Evolutionary conservation across 1,140 invertebrate genomes (phyloP), one percentile per base, ranked within the genome.

Genomic region (Subanguina moxae): DNA sequence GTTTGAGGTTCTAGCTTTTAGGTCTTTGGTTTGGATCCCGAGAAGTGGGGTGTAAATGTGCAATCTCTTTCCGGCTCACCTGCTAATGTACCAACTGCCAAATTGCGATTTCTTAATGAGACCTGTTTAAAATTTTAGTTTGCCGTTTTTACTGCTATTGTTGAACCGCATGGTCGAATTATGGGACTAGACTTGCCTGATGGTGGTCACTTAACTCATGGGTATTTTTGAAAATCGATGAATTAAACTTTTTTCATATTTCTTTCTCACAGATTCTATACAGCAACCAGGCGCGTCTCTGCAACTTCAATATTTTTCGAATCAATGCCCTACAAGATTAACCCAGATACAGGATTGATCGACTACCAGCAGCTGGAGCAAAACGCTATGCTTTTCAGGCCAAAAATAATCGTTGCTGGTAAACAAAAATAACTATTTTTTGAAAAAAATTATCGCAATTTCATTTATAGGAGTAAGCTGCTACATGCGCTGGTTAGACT

Each of bases 251-350:
- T 1, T 19, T 21, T 25, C 9, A 84, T 83, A 85, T 86, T 93
- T 45, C 94, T 92, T 94, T 96, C n/a, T n/a, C n/a, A n/a, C 83
- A 94, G 90, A 71, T 97, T 94, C 83, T 91, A 91, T 80, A 95
- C 93, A 1, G 84, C 88, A 1, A 89, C 85, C 1, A 95, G 94
- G 82, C 94, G 92, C 84, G 92, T 98, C 28, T 97, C 94, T 0
- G 94, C 93, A 1, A 95, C 94, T 0, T 96, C 94, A 0, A 90
- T 97, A 46, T 97, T 94, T 85, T 98, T 97, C 83, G 94, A 98
- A 85, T 95, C 93, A 15, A 92, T 97, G 89, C 94, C 94, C 3
- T 98, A 98, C 80, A 96, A 95, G 85, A 89, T 94, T 0, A 84
- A 95, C 82, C 87, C 89, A 1, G 80, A 84, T 59, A 93, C 91